phyloP scores from a whole-genome alignment of 2,888 invertebrate genomes.

The Auanema sp. region DNA sequence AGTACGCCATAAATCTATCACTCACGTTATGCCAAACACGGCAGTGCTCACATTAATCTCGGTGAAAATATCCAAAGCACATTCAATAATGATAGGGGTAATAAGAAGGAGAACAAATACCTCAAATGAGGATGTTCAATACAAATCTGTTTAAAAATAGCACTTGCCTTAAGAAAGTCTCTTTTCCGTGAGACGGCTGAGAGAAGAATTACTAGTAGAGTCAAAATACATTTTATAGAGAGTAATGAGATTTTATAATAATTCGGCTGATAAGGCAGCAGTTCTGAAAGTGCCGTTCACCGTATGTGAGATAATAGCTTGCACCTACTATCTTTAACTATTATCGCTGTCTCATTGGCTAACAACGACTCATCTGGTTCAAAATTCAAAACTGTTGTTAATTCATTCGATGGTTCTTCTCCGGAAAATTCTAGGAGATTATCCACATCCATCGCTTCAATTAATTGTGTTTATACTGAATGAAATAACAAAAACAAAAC shows the following conservation, averaged over 20 bases:
- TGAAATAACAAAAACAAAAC: too few species aligned
- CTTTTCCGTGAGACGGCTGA: conserved; percentile 28
- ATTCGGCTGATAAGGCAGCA: conserved; percentile 25
- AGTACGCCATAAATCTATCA: background rate
- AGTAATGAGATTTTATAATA: conserved; percentile 31
- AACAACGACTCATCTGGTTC: too few species aligned
- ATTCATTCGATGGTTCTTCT: too few species aligned
- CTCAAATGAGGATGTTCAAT: background rate
- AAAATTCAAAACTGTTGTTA: too few species aligned
- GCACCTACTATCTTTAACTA: too few species aligned
- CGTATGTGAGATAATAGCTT: too few species aligned
- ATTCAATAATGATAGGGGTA: conserved; percentile 35
- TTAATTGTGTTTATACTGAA: too few species aligned
- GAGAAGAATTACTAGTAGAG: conserved; percentile 28
- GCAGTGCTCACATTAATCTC: conserved; percentile 34
- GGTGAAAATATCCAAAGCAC: conserved; percentile 39
- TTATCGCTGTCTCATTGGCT: too few species aligned
- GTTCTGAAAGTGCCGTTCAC: background rate
- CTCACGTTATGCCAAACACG: conserved; percentile 23
- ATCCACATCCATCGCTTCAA: too few species aligned
- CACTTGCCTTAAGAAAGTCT: conserved; percentile 30
- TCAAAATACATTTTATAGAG: conserved; percentile 31
- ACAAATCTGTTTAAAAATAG: background rate
- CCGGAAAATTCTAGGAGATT: too few species aligned
- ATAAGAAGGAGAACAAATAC: conserved; percentile 29